Base-by-base conservation (phyloP, 2,797 vertebrate genomes). In the Sebastes vulpes region DNA sequence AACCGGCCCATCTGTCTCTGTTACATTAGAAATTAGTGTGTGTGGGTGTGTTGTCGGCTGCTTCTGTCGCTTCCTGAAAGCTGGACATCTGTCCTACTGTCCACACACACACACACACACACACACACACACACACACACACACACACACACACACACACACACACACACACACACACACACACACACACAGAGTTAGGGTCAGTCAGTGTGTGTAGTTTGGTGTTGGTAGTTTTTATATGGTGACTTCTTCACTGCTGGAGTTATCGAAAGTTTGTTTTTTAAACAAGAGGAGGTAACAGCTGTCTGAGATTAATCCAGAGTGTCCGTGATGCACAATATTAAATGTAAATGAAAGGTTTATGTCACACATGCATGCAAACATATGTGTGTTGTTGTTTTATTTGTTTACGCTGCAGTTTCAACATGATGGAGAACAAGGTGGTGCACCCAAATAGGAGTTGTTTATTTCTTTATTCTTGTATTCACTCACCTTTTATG, bases 1-100 rank as follows among this genome's bases (percentile, higher is more conserved):
- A 23, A 50, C 65, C n/a, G 21, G n/a, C 65, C 85, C 85, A 90
- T 90, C 80, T 90, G 82, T 75, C 80, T 77, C 48, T 42, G 54
- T 71, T 74, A 71, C 72, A 75, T 83, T 83, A 70, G 63, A 75
- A 83, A 82, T 84, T 25, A 16, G 78, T 64, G 69, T 75, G 73
- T 63, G 65, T 71, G 52, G 20, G 60, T 66, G 65, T 61, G 65
- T 77, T 63, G 56, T 75, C 23, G 3, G 18, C 54, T 66, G 58
- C 46, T 66, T 21, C 56, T 72, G 63, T 73, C 26, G 7, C 71
- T 21, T 21, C 74, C 71, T 81, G 77, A 72, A 65, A 46, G 50
- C 69, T 10, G 63, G 81, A 86, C 70, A 82, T 82, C 81, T 86
- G 81, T 79, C 69, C 75, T 16, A 16, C 72, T 75, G 70, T 72